A percentile compares a stretch with the other conserved stretches of the same genome.
Evolutionary conservation across 2,113 vertebrate genomes (phyloP).

Genomic region (Prinia subflava): DNA sequence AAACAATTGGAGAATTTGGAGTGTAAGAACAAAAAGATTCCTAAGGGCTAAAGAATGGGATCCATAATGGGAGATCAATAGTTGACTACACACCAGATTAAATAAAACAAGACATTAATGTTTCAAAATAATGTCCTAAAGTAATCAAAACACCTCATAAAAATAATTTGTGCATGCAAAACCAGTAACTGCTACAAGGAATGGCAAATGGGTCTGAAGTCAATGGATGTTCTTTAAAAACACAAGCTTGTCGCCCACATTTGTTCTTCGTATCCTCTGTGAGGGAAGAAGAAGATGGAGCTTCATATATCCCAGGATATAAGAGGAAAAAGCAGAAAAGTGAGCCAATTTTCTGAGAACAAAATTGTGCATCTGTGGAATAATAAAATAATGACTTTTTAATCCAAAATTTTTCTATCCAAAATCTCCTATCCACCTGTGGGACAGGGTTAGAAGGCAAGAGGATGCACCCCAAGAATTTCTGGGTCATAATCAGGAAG

Average conservation of each 20-base stretch:
- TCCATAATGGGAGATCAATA: neutral
- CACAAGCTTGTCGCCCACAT: neutral
- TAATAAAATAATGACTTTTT: neutral
- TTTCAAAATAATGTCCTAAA: neutral
- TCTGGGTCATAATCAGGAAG: neutral
- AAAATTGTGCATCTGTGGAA: neutral
- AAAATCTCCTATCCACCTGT: neutral
- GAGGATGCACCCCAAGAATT: neutral
- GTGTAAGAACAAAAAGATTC: neutral
- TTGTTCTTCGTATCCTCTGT: neutral
- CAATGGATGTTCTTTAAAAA: neutral
- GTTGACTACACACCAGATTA: neutral
- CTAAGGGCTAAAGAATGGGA: neutral
- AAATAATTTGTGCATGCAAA: neutral
- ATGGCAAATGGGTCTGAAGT: neutral
- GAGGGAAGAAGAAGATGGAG: neutral
- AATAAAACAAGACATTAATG: neutral
- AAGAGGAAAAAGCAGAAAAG: neutral
- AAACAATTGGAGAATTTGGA: neutral
- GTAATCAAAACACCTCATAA: neutral
- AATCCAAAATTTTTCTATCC: too few species aligned
- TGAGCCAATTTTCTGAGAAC: neutral
- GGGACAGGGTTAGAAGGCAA: neutral
- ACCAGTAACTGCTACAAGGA: neutral
- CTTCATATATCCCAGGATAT: neutral